These are phyloP conservation scores for Trichomycterus rosablanca DNA, from an alignment of 2,113 vertebrate species.

Conservation along the genomic window DNA sequence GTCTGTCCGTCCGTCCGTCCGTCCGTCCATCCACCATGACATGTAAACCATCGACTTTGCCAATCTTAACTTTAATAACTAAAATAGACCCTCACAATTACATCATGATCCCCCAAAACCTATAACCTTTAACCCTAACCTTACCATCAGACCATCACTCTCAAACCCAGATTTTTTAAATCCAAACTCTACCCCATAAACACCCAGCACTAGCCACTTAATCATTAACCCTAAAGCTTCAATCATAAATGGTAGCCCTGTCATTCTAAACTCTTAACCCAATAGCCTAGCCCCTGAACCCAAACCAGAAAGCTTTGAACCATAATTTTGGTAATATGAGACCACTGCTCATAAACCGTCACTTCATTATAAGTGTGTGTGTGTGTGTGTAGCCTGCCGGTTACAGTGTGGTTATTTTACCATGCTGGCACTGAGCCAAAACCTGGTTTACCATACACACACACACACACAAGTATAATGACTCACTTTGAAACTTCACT, in stretches of 20 bases:
- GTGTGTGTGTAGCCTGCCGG: constrained; percentile 7
- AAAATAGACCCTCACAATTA: too few relatives aligned
- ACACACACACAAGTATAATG: constrained; percentile 14
- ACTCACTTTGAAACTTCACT: constrained; percentile 12
- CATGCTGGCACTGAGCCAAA: constrained; percentile 1
- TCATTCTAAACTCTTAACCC: constrained; percentile 5
- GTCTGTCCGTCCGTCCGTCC: too few relatives aligned
- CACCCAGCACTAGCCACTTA: too few relatives aligned
- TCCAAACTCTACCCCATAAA: too few relatives aligned
- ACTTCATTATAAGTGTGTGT: constrained; percentile 1
- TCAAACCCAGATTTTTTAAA: too few relatives aligned
- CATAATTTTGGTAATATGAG: constrained; percentile 17
- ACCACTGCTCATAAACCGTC: constrained; percentile 10
- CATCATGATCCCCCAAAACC: too few relatives aligned
- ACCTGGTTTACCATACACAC: constrained; percentile 15
- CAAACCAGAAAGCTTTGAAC: too few relatives aligned
- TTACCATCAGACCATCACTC: neutral
- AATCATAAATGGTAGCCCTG: neutral
- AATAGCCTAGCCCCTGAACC: constrained; percentile 13
- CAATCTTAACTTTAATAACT: too few relatives aligned
- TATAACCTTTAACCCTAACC: neutral
- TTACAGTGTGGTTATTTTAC: constrained; percentile 25
- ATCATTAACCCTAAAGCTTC: constrained; percentile 3
- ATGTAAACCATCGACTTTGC: too few relatives aligned
- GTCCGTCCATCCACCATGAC: too few relatives aligned